Base-by-base conservation (phyloP, 2,888 invertebrate genomes). In the Noctua comes region DNA sequence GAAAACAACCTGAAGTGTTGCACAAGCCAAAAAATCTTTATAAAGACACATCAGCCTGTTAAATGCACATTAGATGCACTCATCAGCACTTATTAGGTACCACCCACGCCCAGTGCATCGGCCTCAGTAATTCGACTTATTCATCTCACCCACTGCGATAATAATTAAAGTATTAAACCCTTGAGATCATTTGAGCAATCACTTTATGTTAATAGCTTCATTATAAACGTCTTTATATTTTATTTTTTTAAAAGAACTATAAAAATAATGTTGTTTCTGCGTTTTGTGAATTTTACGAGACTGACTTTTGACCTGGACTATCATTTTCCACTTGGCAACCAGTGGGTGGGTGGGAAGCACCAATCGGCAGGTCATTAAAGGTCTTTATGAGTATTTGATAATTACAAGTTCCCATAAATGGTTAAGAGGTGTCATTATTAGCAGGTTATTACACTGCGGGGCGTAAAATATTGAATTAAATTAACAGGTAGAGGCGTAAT, bases 111-210 rank as follows among this genome's bases (percentile, higher is more conserved):
- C 86, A 81, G 85, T 88, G 88, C 85, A 84, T 85, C 86, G 85
- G 81, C 81, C 84, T 72, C 83, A 59, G 83, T 87, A 87, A 88
- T 88, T 88, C 81, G 83, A 75, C 85, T 89, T 90, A 90, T 91
- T 92, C 88, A 90, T 88, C 86, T 86, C 86, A 88, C 85, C 89
- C 85, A 90, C 90, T 88, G 91, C 84, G 90, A 91, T 90, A 90
- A 86, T 90, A 91, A 93, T 93, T 93, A 80, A 82, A 82, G n/a
- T 76, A 62, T 82, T 82, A 91, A 91, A 89, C 90, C 88, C 88
- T 77, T 75, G 62, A 77, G 77, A 79, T 73, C 66, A 46, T 82
- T 83, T 76, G 62, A 78, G 80, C 85, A 71, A 79, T 77, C 76
- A 84, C 64, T 88, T 86, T 86, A 88, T 84, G 85, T 71, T 81